Conservation (phyloP, 1,140 invertebrate genomes). For the Hesperophylax magnus region DNA sequence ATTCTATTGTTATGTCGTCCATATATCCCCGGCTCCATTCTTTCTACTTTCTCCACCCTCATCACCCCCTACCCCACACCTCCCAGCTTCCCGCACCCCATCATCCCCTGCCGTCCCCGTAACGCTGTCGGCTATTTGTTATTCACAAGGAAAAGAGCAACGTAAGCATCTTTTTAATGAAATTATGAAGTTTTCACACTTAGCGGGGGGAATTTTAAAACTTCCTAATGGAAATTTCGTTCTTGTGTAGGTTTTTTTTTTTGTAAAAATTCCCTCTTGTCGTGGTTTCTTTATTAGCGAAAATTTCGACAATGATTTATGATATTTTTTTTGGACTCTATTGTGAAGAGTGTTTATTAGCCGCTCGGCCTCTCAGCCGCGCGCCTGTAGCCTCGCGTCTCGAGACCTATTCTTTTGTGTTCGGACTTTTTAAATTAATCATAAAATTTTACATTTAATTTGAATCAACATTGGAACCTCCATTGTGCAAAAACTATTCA, state of each 20-base stretch:
- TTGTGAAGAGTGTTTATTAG: slow-evolving; percentile 42
- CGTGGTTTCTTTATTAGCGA: slow-evolving; percentile 56
- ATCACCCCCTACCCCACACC: neutral
- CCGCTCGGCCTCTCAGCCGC: slow-evolving; percentile 7
- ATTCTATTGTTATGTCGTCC: neutral
- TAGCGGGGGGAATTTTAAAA: slow-evolving; percentile 55
- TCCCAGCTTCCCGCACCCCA: neutral
- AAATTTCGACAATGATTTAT: slow-evolving; percentile 56
- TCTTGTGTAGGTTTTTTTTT: slow-evolving; percentile 44
- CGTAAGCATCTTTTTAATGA: slow-evolving; percentile 59
- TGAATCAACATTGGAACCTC: slow-evolving; percentile 22
- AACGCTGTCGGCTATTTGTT: slow-evolving; percentile 54
- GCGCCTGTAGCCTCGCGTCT: too few species aligned
- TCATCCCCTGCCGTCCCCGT: neutral
- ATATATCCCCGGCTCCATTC: neutral
- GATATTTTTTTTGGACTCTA: slow-evolving; percentile 41
- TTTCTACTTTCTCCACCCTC: neutral
- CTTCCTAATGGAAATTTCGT: slow-evolving; percentile 53
- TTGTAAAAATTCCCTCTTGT: slow-evolving; percentile 29
- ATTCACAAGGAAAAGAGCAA: slow-evolving; percentile 59
- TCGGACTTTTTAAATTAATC: slow-evolving; percentile 36
- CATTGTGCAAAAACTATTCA: slow-evolving; percentile 4
- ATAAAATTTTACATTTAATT: slow-evolving; percentile 30
- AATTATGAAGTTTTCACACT: slow-evolving; percentile 58
- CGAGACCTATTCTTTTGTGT: slow-evolving; percentile 13